Conservation (phyloP, 2,113 vertebrate genomes). For the Phasianus colchicus region DNA sequence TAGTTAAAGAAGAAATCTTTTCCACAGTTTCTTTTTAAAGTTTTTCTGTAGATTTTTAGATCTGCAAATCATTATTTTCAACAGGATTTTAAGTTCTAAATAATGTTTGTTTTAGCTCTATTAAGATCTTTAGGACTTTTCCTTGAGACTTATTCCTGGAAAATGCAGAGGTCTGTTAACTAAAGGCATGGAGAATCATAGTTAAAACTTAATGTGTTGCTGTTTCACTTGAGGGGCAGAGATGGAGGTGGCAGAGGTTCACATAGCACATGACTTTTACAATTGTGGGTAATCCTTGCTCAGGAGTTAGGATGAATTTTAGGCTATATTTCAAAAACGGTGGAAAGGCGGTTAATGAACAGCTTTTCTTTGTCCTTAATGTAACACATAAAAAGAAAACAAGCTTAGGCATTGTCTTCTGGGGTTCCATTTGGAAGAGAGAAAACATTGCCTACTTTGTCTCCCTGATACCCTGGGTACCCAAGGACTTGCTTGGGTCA, state of each 20-base stretch:
- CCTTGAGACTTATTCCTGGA: not conserved
- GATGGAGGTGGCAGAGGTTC: not conserved
- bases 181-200: not conserved
- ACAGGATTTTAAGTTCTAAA: slow-evolving; percentile 17
- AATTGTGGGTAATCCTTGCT: not conserved
- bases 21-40: not conserved
- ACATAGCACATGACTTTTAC: not conserved
- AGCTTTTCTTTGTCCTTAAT: not conserved
- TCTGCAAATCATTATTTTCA: slow-evolving; percentile 11
- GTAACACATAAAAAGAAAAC: not conserved
- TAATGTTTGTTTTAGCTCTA: not conserved
- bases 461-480: not conserved
- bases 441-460: not conserved
- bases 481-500: not conserved
- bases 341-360: not conserved
- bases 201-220: not conserved
- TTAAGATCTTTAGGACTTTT: not conserved
- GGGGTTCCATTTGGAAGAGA: not conserved
- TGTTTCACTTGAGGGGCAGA: not conserved
- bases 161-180: not conserved
- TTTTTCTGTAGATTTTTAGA: slow-evolving; percentile 19
- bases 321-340: not conserved
- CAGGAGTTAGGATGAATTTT: not conserved
- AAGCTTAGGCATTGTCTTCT: not conserved
- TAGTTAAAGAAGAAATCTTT: not conserved